Base-by-base conservation (phyloP, 2,888 invertebrate genomes). In the Ptychoptera albimana region DNA sequence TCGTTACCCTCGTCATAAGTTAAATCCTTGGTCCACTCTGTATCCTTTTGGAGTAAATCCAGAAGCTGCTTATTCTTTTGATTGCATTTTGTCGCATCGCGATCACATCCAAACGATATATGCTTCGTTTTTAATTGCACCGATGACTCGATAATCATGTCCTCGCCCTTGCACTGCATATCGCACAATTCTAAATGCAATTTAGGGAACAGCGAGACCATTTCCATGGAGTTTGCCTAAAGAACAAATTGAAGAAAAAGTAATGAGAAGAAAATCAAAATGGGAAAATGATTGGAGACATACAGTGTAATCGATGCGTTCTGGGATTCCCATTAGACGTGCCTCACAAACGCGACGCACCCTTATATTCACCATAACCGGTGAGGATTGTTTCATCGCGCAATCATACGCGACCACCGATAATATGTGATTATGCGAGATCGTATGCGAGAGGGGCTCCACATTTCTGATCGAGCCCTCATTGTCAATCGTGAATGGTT, bases 391-490 rank as follows among this genome's bases (percentile, higher is more conserved):
- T 61, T 87, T 82, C 86, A 92, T 92, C 39, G 93, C 96, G 65
- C 97, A 97, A 67, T 97, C 97, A 61, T 89, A 91, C 2, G 97
- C 97, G 48, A 94, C 89, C 48, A 97, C 91, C 31, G 91, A 89
- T 42, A 98, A 71, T 54, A 97, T 94, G 70, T 96, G 93, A 66
- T 93, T 96, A 69, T 93, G 92, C 8, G 87, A 84, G 49, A 82
- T 75, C 61, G 88, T 88, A 67, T 88, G 93, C 56, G 93, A 91
- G 59, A 98, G 69, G 0, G 89, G 83, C 57, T 89, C 89, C 1
- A 89, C 94, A 68, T 94, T 97, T 52, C 84, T 79, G 52, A 98
- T 85, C n/a, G 84, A 82, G 44, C 91, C 96, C 60, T 92, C 88
- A 60, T 85, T 84, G 62, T 92, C 88, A 57, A 96, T 87, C 44